Conservation (phyloP, 1,140 invertebrate species). For the Leguminivora glycinivorella region DNA sequence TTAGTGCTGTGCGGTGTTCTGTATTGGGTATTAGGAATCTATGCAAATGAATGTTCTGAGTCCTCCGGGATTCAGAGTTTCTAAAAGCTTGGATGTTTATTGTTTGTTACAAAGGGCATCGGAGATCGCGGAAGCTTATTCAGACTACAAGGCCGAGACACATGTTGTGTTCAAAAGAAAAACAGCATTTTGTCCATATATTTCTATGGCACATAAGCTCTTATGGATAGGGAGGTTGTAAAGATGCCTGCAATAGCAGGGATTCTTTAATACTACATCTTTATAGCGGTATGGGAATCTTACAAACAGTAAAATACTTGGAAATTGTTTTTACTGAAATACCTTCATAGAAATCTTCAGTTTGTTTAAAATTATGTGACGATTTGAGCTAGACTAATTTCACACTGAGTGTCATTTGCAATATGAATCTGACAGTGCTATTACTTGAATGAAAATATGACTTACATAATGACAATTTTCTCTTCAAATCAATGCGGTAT, state of each 20-base stretch:
- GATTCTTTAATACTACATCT: constrained; percentile 1
- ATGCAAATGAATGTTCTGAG: constrained; percentile 58
- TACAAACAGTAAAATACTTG: constrained; percentile 61
- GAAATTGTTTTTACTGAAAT: constrained; percentile 42
- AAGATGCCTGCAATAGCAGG: constrained; percentile 5
- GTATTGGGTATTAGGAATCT: constrained; percentile 64
- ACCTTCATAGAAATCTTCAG: too few species aligned
- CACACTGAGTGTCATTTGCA: too few species aligned
- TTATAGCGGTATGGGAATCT: background rate
- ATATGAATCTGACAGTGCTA: too few species aligned
- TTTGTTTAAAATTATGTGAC: too few species aligned
- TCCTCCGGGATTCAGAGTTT: constrained; percentile 38
- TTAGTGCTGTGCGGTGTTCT: constrained; percentile 74
- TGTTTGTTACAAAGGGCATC: constrained; percentile 30
- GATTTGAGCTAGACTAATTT: too few species aligned
- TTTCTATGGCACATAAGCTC: background rate
- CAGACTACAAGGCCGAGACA: constrained; percentile 49
- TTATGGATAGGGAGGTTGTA: background rate
- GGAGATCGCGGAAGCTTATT: constrained; percentile 56
- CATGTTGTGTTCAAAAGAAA: background rate
- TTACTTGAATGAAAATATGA: too few species aligned
- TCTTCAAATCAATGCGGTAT: too few species aligned
- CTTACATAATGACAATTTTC: too few species aligned
- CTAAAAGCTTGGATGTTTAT: constrained; percentile 46
- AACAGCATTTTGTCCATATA: background rate